phyloP scores from a whole-genome alignment of 2,888 invertebrate species.

The Lysandra bellargus region DNA sequence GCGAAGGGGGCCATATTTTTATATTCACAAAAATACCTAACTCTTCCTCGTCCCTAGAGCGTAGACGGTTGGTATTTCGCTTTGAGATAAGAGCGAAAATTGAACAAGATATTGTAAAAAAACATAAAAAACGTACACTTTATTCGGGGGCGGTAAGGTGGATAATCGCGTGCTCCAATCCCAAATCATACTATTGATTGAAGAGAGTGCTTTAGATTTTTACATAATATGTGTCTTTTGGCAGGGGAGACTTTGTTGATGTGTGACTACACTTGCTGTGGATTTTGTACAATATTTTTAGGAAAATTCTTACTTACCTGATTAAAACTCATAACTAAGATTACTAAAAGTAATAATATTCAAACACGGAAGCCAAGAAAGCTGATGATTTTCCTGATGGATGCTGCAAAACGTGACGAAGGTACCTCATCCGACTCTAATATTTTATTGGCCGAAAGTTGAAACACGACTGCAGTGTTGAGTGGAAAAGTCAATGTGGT shows the following conservation, averaged over 20 bases:
- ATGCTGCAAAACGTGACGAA: too few species aligned
- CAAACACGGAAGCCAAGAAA: too few species aligned
- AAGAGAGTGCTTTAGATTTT: conserved; percentile 78
- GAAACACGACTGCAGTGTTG: not conserved
- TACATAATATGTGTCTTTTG: conserved; percentile 78
- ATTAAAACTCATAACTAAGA: not conserved
- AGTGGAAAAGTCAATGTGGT: not conserved
- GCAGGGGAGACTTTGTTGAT: conserved; percentile 47
- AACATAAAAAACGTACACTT: conserved; percentile 48
- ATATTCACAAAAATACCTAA: conserved; percentile 76
- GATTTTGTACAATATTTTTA: not conserved
- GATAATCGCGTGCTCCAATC: conserved; percentile 52
- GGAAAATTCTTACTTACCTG: not conserved
- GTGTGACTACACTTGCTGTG: conserved; percentile 18
- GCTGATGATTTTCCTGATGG: too few species aligned
- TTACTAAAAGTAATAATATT: not conserved
- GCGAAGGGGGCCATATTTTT: conserved; percentile 80
- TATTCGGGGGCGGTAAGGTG: conserved; percentile 48
- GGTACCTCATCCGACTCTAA: too few species aligned
- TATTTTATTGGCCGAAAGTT: not conserved
- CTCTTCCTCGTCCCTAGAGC: conserved; percentile 67
- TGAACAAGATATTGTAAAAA: conserved; percentile 59
- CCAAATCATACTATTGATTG: conserved; percentile 78
- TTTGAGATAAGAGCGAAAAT: conserved; percentile 59
- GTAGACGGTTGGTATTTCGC: conserved; percentile 48